Evolutionary conservation across 2,888 invertebrate genomes (phyloP).

Genomic region (Rutpela maculata): DNA sequence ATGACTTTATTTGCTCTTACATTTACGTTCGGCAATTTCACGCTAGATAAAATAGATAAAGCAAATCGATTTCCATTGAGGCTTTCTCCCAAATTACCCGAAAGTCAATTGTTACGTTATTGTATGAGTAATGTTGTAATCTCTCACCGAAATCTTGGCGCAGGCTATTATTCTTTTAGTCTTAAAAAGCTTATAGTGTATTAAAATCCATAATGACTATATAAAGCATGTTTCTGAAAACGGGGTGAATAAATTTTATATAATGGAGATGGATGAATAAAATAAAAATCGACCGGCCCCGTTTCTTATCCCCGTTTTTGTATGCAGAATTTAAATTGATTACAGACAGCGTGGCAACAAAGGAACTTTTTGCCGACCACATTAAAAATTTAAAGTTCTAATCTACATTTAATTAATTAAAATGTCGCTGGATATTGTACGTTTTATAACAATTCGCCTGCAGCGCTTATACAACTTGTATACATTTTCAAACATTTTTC

Average conservation of each 20-base stretch:
- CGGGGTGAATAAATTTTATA: slow-evolving; percentile 60
- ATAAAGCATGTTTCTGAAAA: slow-evolving; percentile 56
- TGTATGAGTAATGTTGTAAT: slow-evolving; percentile 39
- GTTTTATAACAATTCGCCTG: background rate
- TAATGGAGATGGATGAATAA: slow-evolving; percentile 62
- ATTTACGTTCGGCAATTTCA: slow-evolving; percentile 2
- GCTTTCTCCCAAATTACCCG: slow-evolving; percentile 32
- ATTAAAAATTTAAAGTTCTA: slow-evolving; percentile 49
- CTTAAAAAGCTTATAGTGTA: slow-evolving; percentile 49
- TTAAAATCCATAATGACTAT: slow-evolving; percentile 58
- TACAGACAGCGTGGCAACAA: slow-evolving; percentile 42
- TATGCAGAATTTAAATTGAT: slow-evolving; percentile 40
- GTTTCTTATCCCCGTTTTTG: slow-evolving; percentile 30
- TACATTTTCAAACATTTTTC: background rate
- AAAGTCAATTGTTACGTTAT: slow-evolving; percentile 27
- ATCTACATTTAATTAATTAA: slow-evolving; percentile 53
- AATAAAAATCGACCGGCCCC: slow-evolving; percentile 52
- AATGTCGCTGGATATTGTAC: slow-evolving; percentile 30
- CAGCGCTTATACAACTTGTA: background rate
- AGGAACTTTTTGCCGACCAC: slow-evolving; percentile 36
- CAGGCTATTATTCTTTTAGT: slow-evolving; percentile 40
- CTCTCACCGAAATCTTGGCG: slow-evolving; percentile 35
- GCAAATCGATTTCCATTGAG: slow-evolving; percentile 26
- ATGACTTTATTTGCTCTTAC: background rate
- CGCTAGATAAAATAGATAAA: slow-evolving; percentile 18